These are phyloP conservation scores for Cheilosia soror DNA, from an alignment of 2,888 invertebrate genomes.

Conservation along the genomic window DNA sequence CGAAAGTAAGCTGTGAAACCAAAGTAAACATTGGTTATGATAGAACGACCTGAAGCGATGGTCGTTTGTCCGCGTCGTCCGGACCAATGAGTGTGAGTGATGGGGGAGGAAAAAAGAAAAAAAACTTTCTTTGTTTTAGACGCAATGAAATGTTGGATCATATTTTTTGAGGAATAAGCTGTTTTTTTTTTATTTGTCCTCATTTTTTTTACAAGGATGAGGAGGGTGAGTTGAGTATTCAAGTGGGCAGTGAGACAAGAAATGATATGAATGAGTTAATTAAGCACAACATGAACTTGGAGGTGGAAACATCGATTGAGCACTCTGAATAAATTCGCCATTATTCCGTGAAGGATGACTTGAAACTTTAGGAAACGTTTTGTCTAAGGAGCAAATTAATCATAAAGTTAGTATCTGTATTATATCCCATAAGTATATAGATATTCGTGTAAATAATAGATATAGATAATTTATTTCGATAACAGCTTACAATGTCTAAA, in stretches of 20 bases:
- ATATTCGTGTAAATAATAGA: too few species aligned
- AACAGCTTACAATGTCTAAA: too few species aligned
- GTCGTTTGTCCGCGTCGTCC: slow-evolving; percentile 12
- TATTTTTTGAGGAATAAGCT: slow-evolving; percentile 44
- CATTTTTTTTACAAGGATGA: slow-evolving; percentile 11
- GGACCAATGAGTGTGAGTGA: slow-evolving; percentile 58
- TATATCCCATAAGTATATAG: too few species aligned
- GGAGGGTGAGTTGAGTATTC: neutral
- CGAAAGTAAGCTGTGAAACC: slow-evolving; percentile 60
- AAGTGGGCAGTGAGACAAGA: slow-evolving; percentile 5
- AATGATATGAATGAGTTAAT: slow-evolving; percentile 51
- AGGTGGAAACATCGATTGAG: too few species aligned
- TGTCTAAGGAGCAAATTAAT: too few species aligned
- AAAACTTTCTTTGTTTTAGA: slow-evolving; percentile 28
- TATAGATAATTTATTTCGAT: too few species aligned
- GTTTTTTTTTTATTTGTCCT: slow-evolving; percentile 32
- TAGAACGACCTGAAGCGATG: slow-evolving; percentile 44
- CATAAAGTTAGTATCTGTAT: too few species aligned
- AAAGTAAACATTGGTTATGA: slow-evolving; percentile 59
- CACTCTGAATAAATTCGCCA: too few species aligned
- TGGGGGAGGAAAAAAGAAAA: slow-evolving; percentile 19
- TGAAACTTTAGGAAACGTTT: too few species aligned
- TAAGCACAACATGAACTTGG: slow-evolving; percentile 50
- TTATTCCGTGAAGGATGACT: too few species aligned
- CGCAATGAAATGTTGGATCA: slow-evolving; percentile 52